A percentile compares a stretch with the other conserved stretches of the same genome.
Evolutionary conservation across 92 coral and sea anemone species (phyloP).

Genomic region (Meandrina meandrites): DNA sequence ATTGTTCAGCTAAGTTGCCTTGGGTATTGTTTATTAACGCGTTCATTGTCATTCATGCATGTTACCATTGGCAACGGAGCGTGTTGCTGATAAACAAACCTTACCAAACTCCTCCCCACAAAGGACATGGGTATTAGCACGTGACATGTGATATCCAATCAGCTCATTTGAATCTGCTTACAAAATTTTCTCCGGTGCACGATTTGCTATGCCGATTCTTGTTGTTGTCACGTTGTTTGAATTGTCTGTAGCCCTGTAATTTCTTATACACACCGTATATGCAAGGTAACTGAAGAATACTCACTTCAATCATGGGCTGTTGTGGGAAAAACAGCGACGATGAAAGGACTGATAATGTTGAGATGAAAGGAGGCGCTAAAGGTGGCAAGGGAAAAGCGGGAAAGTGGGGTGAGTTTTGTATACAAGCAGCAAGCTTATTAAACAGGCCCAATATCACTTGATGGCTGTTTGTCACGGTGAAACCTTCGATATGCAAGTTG

Average conservation of each 20-base stretch:
- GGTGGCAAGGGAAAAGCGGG: constrained; percentile 71
- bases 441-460: not conserved
- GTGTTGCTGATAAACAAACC: not conserved
- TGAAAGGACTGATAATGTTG: constrained; percentile 60
- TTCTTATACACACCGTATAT: not conserved
- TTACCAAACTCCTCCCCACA: not conserved
- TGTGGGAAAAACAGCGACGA: constrained; percentile 92
- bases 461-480: not conserved
- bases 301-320: constrained; percentile 95
- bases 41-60: not conserved
- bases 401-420: constrained; percentile 75
- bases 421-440: not conserved
- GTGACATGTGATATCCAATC: constrained; percentile 34
- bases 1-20: not conserved
- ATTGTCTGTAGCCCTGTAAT: no score
- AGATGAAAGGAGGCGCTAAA: constrained; percentile 74
- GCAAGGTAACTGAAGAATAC: not conserved
- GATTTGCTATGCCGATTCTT: no score
- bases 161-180: not conserved
- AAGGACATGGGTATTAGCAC: not conserved
- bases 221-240: no score
- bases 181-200: not conserved
- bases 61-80: constrained; percentile 17
- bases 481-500: not conserved
- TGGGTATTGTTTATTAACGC: not conserved